Evolutionary conservation across 2,797 vertebrate genomes (phyloP).

Genomic region (Phataginus tetradactyla): DNA sequence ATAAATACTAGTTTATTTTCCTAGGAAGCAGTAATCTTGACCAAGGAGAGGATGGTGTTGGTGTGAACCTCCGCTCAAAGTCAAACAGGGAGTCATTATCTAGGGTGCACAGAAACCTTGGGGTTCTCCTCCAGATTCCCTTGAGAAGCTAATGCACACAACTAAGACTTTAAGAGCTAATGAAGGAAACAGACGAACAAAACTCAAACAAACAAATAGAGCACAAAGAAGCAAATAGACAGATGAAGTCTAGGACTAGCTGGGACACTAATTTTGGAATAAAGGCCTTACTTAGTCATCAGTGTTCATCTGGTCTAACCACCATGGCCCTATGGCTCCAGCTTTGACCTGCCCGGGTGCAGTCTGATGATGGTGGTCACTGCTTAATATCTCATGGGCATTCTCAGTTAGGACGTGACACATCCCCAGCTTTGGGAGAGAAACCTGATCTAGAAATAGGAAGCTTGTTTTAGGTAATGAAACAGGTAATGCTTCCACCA

Average conservation of each 20-base stretch:
- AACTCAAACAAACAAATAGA: not conserved
- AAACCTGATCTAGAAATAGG: not conserved
- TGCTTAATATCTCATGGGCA: not conserved
- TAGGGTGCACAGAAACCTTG: not conserved
- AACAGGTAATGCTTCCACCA: not conserved
- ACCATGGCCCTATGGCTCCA: not conserved
- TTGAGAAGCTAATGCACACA: not conserved
- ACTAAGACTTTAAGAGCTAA: not conserved
- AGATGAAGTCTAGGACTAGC: not conserved
- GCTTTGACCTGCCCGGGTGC: not conserved
- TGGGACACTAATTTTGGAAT: not conserved
- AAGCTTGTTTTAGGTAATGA: not conserved
- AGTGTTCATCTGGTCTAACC: not conserved
- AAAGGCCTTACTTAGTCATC: not conserved
- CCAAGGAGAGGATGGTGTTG: constrained; percentile 13
- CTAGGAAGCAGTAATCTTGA: constrained; percentile 19
- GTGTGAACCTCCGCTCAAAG: constrained; percentile 22
- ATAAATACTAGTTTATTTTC: constrained; percentile 31
- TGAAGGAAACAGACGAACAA: not conserved
- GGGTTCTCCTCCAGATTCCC: not conserved
- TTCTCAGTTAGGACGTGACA: not conserved
- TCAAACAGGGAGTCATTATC: not conserved
- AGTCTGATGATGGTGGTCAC: not conserved
- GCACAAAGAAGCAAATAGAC: not conserved
- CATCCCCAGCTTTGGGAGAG: not conserved